Conservation (phyloP, 2,888 invertebrate species). For the Dryomyza anilis region DNA sequence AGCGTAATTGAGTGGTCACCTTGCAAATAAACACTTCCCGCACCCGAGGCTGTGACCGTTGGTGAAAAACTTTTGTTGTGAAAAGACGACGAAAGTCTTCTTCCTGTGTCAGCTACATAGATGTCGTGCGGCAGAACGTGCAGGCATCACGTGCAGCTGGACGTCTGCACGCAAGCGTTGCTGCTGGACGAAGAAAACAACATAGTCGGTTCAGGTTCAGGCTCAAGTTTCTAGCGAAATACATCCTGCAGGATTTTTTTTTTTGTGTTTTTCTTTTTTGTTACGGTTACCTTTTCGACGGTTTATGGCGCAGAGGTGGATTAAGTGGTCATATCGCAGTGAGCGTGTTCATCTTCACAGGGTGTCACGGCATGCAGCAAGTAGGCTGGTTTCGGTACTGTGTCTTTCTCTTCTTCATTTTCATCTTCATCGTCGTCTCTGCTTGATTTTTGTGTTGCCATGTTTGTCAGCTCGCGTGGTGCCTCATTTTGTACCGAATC, state of each 20-base stretch:
- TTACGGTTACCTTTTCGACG: background rate
- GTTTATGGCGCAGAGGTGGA: constrained; percentile 26
- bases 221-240: background rate
- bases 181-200: too few relatives aligned
- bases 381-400: background rate
- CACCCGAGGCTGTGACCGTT: too few relatives aligned
- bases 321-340: constrained; percentile 42
- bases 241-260: background rate
- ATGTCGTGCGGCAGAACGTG: constrained; percentile 11
- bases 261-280: background rate
- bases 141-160: constrained; percentile 40
- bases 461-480: background rate
- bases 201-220: too few relatives aligned
- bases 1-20: constrained; percentile 31
- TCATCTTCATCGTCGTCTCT: background rate
- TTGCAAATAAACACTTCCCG: constrained; percentile 12
- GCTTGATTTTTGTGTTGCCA: background rate
- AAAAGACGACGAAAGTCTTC: too few relatives aligned
- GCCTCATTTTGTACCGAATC: constrained; percentile 3
- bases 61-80: too few relatives aligned
- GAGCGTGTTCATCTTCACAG: constrained; percentile 38
- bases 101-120: too few relatives aligned
- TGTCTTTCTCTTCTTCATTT: background rate
- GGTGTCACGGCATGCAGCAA: constrained; percentile 32
- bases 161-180: constrained; percentile 39